Conservation (phyloP, 2,113 vertebrate genomes). For the Xenopus tropicalis region UCB_Xtro_10.0 CM004449.2:104587501-104588000, state of each 20-base stretch:
- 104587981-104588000: no score
- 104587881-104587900: conserved; percentile 36
- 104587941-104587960: background rate
- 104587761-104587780: conserved; percentile 20
- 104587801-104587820: conserved; percentile 28
- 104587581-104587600: conserved; percentile 13
- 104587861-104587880: conserved; percentile 25
- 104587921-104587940: background rate
- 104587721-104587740: conserved; percentile 17
- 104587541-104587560: conserved; percentile 4
- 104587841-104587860: conserved; percentile 34
- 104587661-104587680: conserved; percentile 18
- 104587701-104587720: conserved; percentile 12
- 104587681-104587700: background rate
- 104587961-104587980: background rate
- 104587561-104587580: conserved; percentile 18
- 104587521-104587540: background rate
- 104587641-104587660: conserved; percentile 31
- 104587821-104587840: conserved; percentile 30
- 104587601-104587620: background rate
- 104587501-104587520: background rate
- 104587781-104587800: conserved; percentile 20
- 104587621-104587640: background rate
- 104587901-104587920: conserved; percentile 26
- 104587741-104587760: conserved; percentile 4